Evolutionary conservation across 92 coral and sea anemone genomes (phyloP), one percentile per base, ranked within the genome.

Genomic region (Hydrozoanthus gracilis): DNA sequence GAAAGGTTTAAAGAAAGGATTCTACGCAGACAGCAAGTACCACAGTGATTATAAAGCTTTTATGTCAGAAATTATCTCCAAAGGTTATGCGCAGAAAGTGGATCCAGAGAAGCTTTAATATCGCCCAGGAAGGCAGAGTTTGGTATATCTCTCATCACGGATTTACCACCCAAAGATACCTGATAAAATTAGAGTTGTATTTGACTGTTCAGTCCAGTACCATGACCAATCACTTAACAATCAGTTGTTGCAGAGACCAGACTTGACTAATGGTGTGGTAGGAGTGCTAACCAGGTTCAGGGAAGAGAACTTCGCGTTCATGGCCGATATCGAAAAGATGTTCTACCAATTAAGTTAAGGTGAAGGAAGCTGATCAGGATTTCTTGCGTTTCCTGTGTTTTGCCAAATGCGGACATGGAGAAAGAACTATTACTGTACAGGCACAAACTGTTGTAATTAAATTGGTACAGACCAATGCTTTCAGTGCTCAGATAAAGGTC

Each of bases 61-160:
- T 65, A 87, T 87, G 90, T 4, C 71, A 64, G 88, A 87, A 11
- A 60, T 87, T 27, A 67, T 87, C 20, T 54, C 60, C 7, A 83
- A 87, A 83, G 91, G 85, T 50, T 83, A 83, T 18, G 91, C 88
- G 15, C 74, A 67, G 49, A 83, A 76, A 66, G 88, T 74, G 16
- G 66, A 27, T 11, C 64, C 69, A 71, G 84, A 70, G 27, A 18
- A 75, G 13, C 73, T 56, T n/a, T n/a, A n/a, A n/a, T 61, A 18
- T n/a, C 10, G 20, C 76, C 4, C 15, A 70, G 10, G 56, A 87
- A 45, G 89, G 89, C 44, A 83, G 78, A 62, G 77, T 88, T 9
- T 91, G 91, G 89, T 84, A 84, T 76, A 17, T 91, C 58, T 87
- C 93, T n/a, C 93, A 91, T 27, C 93, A 88, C 6, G 91, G 93